phyloP scores from a whole-genome alignment of 1,140 invertebrate genomes.

The Pseudachorutes palmiensis region DNA sequence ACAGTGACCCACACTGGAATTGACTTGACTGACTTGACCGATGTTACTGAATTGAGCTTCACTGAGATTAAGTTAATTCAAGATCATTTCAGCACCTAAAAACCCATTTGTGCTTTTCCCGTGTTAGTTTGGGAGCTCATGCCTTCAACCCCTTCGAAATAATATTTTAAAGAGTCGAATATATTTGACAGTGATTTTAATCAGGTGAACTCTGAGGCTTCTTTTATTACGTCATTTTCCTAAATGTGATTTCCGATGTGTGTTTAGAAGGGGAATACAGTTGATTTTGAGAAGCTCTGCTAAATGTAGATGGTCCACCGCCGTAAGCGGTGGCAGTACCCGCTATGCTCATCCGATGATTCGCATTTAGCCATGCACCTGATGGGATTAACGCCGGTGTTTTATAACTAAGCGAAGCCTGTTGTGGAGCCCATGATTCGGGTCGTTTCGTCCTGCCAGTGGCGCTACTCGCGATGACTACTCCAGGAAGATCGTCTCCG shows the following conservation, averaged over 20 bases:
- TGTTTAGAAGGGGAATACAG: conserved; percentile 20
- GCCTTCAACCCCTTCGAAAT: too few relatives aligned
- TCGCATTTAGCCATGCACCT: not conserved
- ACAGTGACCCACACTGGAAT: too few relatives aligned
- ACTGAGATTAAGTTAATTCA: too few relatives aligned
- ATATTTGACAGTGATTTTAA: too few relatives aligned
- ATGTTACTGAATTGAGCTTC: too few relatives aligned
- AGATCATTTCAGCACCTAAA: too few relatives aligned
- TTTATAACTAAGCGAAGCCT: not conserved
- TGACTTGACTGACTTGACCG: too few relatives aligned
- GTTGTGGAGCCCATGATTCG: conserved; percentile 23
- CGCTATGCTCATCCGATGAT: not conserved
- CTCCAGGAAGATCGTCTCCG: conserved; percentile 7
- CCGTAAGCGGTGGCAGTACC: not conserved
- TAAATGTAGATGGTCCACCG: not conserved
- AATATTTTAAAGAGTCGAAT: too few relatives aligned
- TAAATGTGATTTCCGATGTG: conserved; percentile 28
- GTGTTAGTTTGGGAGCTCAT: too few relatives aligned
- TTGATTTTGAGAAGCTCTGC: not conserved
- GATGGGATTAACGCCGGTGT: conserved; percentile 12
- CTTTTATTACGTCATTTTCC: conserved; percentile 22
- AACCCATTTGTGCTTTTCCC: too few relatives aligned
- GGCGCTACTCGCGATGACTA: not conserved
- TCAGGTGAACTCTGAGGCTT: not conserved
- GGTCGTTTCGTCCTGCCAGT: conserved; percentile 9